Evolutionary conservation across 2,797 vertebrate species (phyloP).

Genomic region (Mus spretus): DNA sequence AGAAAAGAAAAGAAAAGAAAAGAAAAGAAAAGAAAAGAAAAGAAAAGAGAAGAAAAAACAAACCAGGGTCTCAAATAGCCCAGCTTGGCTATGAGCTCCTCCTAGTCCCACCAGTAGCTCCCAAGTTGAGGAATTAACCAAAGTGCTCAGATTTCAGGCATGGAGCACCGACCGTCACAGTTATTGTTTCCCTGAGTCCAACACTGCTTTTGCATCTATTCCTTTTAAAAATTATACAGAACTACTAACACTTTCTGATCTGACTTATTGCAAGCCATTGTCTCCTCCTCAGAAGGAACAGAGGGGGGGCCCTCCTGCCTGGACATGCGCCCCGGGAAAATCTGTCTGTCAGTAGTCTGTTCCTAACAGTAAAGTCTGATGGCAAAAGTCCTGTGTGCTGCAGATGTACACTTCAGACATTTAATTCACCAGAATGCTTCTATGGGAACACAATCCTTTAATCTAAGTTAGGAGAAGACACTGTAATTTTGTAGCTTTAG

Average conservation of each 20-base stretch:
- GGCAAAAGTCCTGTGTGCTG: neutral
- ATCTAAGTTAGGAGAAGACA: neutral
- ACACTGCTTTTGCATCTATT: constrained; percentile 46
- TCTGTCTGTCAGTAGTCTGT: neutral
- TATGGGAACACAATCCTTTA: neutral
- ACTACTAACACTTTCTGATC: neutral
- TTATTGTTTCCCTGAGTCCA: neutral
- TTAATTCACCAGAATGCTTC: constrained; percentile 14
- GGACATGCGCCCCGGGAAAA: neutral
- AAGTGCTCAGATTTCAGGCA: neutral
- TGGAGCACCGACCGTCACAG: too few relatives aligned
- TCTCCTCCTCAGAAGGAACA: neutral
- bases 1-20: too few relatives aligned
- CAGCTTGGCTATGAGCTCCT: neutral
- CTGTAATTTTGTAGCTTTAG: neutral
- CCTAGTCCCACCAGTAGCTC: too few relatives aligned
- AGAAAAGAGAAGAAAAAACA: too few relatives aligned
- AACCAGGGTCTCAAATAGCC: neutral
- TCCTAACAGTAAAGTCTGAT: neutral
- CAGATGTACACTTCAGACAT: neutral
- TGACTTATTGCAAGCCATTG: neutral
- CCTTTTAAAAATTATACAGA: constrained; percentile 53
- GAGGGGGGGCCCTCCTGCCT: neutral
- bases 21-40: too few relatives aligned
- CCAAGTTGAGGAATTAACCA: neutral